phyloP scores from a whole-genome alignment of 2,113 vertebrate species.

The Tauraco erythrolophus region DNA sequence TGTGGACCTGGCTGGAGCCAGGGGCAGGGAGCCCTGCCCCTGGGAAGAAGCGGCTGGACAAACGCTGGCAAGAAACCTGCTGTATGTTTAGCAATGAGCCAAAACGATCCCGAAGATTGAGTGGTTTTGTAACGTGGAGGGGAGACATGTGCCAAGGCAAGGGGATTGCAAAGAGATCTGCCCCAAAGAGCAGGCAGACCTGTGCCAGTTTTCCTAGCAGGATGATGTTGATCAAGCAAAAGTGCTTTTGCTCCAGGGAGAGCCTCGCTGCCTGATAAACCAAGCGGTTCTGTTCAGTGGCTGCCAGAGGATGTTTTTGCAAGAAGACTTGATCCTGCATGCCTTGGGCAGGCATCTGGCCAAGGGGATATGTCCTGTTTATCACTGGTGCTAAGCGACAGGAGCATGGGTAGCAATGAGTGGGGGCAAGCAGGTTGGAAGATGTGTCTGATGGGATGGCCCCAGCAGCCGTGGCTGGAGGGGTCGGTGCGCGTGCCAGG shows the following conservation, averaged over 20 bases:
- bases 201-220: not conserved
- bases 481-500: rapidly evolving
- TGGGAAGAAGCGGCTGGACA: not conserved
- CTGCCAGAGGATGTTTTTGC: not conserved
- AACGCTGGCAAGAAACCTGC: not conserved
- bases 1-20: not conserved
- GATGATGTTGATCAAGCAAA: not conserved
- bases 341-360: not conserved
- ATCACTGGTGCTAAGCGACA: not conserved
- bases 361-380: not conserved
- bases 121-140: not conserved
- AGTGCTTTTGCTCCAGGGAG: not conserved
- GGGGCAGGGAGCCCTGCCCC: not conserved
- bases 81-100: not conserved
- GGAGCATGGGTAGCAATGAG: not conserved
- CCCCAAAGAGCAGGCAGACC: not conserved
- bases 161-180: not conserved
- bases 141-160: not conserved
- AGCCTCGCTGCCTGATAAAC: not conserved
- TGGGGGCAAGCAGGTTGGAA: not conserved
- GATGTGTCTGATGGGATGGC: rapidly evolving
- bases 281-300: not conserved
- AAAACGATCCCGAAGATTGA: not conserved
- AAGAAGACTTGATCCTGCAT: slow-evolving; percentile 22
- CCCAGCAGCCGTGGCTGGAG: not conserved